phyloP scores from a whole-genome alignment of 2,888 invertebrate genomes.

The Sisyra nigra region DNA sequence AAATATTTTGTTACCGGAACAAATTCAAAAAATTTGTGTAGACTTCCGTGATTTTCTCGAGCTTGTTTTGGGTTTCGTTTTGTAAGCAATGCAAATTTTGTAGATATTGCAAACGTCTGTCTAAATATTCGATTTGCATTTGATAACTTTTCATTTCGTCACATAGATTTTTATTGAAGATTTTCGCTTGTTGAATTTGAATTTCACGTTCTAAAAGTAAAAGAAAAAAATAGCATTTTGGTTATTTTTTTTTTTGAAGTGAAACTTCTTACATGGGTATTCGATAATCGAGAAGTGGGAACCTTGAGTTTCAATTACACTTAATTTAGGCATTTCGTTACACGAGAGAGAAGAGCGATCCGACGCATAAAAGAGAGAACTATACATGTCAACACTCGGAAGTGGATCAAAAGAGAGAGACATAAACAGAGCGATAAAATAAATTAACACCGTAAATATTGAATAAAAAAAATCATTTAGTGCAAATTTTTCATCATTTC shows the following conservation, averaged over 20 bases:
- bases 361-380: too few relatives aligned
- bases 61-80: conserved; percentile 1
- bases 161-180: conserved; percentile 30
- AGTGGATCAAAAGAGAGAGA: too few relatives aligned
- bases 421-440: too few relatives aligned
- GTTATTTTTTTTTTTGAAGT: background rate
- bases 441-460: too few relatives aligned
- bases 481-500: too few relatives aligned
- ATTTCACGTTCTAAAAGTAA: conserved; percentile 30
- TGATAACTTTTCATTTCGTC: conserved; percentile 33
- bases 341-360: too few relatives aligned
- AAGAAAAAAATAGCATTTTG: conserved; percentile 7
- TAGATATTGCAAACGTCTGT: conserved; percentile 13
- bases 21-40: conserved; percentile 6
- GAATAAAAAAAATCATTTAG: too few relatives aligned
- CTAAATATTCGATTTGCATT: conserved; percentile 26
- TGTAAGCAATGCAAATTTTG: conserved; percentile 7
- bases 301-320: too few relatives aligned
- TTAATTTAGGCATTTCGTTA: too few relatives aligned
- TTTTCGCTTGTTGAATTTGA: conserved; percentile 30
- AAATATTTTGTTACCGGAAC: conserved; percentile 4
- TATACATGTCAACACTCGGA: too few relatives aligned
- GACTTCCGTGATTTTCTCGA: conserved; percentile 4
- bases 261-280: background rate
- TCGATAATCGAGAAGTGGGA: too few relatives aligned